A percentile compares a stretch with the other conserved stretches of the same genome.
phyloP scores from a whole-genome alignment of 2,113 vertebrate genomes.

The Electrona antarctica region DNA sequence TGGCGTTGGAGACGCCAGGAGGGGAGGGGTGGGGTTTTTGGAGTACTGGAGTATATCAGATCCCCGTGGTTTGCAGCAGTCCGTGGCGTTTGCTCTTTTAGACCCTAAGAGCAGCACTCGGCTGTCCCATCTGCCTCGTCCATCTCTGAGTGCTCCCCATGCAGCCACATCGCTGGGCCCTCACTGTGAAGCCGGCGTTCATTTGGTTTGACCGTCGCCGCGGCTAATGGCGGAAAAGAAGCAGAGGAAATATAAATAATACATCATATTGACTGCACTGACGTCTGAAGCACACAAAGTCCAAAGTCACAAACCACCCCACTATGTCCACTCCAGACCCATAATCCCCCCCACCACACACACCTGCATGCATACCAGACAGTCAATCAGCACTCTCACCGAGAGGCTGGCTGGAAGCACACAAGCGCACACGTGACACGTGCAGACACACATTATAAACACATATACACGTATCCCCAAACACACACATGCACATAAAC shows the following conservation, averaged over 20 bases:
- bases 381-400: constrained; percentile 34
- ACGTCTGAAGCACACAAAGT: constrained; percentile 35
- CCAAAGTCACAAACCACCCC: constrained; percentile 12
- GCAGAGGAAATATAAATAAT: neutral
- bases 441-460: neutral
- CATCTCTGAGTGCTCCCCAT: constrained; percentile 23
- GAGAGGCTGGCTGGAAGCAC: constrained; percentile 27
- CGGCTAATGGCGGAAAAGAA: constrained; percentile 3
- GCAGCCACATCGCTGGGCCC: constrained; percentile 2
- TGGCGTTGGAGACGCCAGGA: constrained; percentile 31
- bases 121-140: constrained; percentile 39
- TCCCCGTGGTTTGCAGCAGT: constrained; percentile 32
- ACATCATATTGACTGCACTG: constrained; percentile 30
- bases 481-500: constrained; percentile 31
- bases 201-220: constrained; percentile 42
- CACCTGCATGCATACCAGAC: constrained; percentile 22
- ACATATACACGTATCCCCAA: constrained; percentile 20
- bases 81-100: constrained; percentile 20
- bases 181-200: constrained; percentile 20
- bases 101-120: neutral
- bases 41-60: constrained; percentile 23
- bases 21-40: neutral
- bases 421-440: constrained; percentile 5
- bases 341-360: neutral
- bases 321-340: neutral